Base-by-base conservation (phyloP, 2,797 vertebrate genomes). In the Pelobates cultripes region DNA sequence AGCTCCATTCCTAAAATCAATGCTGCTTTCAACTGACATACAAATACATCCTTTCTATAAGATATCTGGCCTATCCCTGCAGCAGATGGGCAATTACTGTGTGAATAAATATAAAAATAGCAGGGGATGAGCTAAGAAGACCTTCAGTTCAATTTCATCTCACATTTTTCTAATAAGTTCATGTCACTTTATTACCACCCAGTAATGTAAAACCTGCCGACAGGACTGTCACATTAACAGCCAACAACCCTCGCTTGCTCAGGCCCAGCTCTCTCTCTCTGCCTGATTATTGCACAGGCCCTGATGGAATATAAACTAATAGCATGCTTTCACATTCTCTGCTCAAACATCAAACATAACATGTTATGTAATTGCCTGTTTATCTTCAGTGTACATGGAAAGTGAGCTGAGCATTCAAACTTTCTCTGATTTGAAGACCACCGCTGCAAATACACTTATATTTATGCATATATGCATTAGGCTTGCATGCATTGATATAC, bases 361-460 rank as follows among this genome's bases (percentile, higher is more conserved):
- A 94, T 94, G 94, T 96, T 95, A 94, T 93, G 95, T 96, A 94
- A 98, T 97, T 98, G 96, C 95, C 95, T 96, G 95, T 96, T 97
- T 97, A 96, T 97, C 94, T 95, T 95, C 92, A 90, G 94, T 92
- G 94, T 96, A 95, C 93, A 90, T 43, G 88, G 85, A 95, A 95
- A 95, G 92, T 93, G 93, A 95, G 94, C 94, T 92, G 40, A 17
- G 41, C 8, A 75, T 61, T 13, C 43, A 63, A 13, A 14, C 68
- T 14, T 15, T 60, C 73, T 2, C n/a, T 75, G 60, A 66, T 14
- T 66, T 40, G 60, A n/a, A 66, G 14, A 63, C 73, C 17, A 51
- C 40, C 41, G 7, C 28, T 42, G 40, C 57, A 40, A 28, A 63
- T 9, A 75, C 10, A 28, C 73, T 0, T 60, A 43, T 3, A n/a